These are phyloP conservation scores for Manduca sexta DNA, from an alignment of 1,140 invertebrate genomes.

Conservation along the genomic window DNA sequence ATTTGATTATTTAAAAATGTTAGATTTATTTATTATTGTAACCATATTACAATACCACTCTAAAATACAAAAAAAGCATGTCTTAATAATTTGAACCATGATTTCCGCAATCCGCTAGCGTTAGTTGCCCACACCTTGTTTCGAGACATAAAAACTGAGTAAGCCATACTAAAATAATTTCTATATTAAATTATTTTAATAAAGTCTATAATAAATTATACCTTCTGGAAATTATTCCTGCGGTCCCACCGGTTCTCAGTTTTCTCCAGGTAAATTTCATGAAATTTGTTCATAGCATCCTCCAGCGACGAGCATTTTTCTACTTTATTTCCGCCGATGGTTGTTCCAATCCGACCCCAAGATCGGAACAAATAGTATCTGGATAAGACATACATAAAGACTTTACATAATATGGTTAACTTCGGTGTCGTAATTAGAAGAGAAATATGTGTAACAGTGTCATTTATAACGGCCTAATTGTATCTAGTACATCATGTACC, in stretches of 20 bases:
- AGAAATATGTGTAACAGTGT: background rate
- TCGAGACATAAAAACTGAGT: too few species aligned
- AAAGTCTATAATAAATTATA: too few species aligned
- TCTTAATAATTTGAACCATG: too few species aligned
- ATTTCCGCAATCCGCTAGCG: too few species aligned
- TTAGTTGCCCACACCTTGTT: too few species aligned
- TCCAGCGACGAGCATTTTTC: constrained; percentile 74
- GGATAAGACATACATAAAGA: too few species aligned
- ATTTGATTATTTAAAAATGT: background rate
- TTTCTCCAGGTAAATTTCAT: constrained; percentile 85
- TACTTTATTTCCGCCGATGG: constrained; percentile 87
- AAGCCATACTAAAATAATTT: too few species aligned
- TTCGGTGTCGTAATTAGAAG: background rate
- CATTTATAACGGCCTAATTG: too few species aligned
- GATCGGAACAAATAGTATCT: constrained; percentile 90
- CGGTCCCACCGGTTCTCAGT: constrained; percentile 87
- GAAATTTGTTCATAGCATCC: constrained; percentile 80
- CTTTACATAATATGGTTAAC: too few species aligned
- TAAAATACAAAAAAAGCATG: too few species aligned
- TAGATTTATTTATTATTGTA: background rate
- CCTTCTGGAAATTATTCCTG: constrained; percentile 83
- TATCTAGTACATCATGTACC: too few species aligned
- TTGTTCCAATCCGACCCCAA: constrained; percentile 97
- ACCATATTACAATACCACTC: background rate
- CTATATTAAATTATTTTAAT: too few species aligned